Conservation (phyloP, 2,888 invertebrate genomes). For the Subacronicta megacephala region DNA sequence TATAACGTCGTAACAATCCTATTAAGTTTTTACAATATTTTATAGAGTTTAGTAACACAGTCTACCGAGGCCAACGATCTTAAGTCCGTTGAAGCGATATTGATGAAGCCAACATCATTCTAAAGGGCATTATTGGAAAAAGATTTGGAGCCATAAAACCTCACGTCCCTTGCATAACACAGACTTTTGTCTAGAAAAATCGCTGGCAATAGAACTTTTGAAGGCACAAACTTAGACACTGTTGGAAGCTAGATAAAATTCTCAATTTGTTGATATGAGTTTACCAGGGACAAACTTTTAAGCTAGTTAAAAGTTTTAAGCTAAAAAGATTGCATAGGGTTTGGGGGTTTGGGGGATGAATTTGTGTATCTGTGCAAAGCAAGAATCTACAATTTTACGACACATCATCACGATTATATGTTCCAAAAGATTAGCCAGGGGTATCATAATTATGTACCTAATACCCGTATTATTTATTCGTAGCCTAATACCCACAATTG, state of each 20-base stretch:
- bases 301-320: too few species aligned
- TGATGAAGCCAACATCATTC: slow-evolving; percentile 39
- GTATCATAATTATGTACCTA: too few species aligned
- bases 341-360: too few species aligned
- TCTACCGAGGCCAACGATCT: slow-evolving; percentile 10
- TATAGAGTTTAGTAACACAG: slow-evolving; percentile 2
- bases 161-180: slow-evolving; percentile 40
- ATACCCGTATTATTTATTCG: too few species aligned
- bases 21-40: too few species aligned
- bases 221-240: slow-evolving; percentile 6
- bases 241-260: not conserved
- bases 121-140: slow-evolving; percentile 53
- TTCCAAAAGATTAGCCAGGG: too few species aligned
- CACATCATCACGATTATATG: too few species aligned
- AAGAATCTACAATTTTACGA: too few species aligned
- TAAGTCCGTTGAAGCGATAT: slow-evolving; percentile 25
- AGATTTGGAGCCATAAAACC: slow-evolving; percentile 49
- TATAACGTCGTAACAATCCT: too few species aligned
- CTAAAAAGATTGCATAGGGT: too few species aligned
- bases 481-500: too few species aligned
- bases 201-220: slow-evolving; percentile 32
- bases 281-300: not conserved
- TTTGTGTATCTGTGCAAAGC: too few species aligned
- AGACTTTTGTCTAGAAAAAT: slow-evolving; percentile 35
- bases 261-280: not conserved